Conservation (phyloP, 2,797 vertebrate genomes). For the Geotrypetes seraphini region DNA sequence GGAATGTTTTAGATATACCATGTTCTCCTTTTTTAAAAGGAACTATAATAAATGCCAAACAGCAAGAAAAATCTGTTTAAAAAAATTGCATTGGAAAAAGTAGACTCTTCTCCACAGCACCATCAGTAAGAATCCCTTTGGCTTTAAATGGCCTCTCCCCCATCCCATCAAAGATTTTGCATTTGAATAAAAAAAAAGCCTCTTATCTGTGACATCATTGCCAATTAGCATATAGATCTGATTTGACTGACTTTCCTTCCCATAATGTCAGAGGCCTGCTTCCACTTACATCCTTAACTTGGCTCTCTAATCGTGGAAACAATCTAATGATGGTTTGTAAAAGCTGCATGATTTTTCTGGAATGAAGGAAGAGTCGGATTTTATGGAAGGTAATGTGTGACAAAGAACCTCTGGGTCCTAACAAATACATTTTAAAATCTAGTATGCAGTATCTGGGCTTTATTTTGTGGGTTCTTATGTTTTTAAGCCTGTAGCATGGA, state of each 20-base stretch:
- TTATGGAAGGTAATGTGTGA: conserved; percentile 49
- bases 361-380: conserved; percentile 53
- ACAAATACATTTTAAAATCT: conserved; percentile 4
- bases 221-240: conserved; percentile 54
- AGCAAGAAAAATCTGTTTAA: too few relatives aligned
- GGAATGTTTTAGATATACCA: conserved; percentile 7
- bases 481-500: neutral
- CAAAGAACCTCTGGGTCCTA: conserved; percentile 23
- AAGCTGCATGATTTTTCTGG: conserved; percentile 21
- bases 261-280: conserved; percentile 4
- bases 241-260: conserved; percentile 9
- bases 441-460: conserved; percentile 7
- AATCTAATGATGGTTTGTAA: conserved; percentile 38
- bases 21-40: conserved; percentile 8
- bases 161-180: conserved; percentile 1
- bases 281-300: conserved; percentile 22
- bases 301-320: conserved; percentile 26
- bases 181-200: conserved; percentile 68
- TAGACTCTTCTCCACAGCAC: too few relatives aligned
- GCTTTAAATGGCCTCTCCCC: too few relatives aligned
- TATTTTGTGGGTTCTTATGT: neutral
- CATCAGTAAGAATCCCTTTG: too few relatives aligned
- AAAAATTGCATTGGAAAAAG: too few relatives aligned
- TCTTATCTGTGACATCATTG: conserved; percentile 38
- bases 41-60: too few relatives aligned